These are phyloP conservation scores for Oreocharis arfaki DNA, from an alignment of 2,113 vertebrate species.

Conservation along the genomic window DNA sequence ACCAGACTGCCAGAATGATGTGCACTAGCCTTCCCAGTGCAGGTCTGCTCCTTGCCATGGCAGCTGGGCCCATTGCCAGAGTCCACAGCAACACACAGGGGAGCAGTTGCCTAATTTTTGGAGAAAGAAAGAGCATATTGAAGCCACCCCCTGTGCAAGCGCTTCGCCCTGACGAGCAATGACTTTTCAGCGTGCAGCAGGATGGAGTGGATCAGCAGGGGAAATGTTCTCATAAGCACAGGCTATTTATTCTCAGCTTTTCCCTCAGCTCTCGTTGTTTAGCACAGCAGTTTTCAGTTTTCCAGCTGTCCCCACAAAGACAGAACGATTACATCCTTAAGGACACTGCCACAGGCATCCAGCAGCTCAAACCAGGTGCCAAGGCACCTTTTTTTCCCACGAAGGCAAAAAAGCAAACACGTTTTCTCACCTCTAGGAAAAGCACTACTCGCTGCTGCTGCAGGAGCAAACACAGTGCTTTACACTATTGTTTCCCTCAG, in stretches of 20 bases:
- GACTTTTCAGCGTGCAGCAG: not conserved
- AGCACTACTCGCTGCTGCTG: not conserved
- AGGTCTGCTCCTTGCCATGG: not conserved
- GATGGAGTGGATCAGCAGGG: not conserved
- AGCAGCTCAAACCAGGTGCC: not conserved
- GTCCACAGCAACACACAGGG: not conserved
- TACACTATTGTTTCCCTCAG: not conserved
- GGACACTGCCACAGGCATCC: not conserved
- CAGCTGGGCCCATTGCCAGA: not conserved
- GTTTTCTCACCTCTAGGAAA: not conserved
- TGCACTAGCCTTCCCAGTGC: not conserved
- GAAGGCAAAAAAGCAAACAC: not conserved
- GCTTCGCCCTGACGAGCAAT: not conserved
- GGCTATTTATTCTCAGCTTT: not conserved
- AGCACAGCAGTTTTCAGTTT: not conserved
- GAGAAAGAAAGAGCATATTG: not conserved
- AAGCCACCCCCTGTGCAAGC: fast-evolving
- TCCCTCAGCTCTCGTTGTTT: fast-evolving
- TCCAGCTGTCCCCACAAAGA: not conserved
- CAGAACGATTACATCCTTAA: not conserved
- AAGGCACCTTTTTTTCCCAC: not conserved
- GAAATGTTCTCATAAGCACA: not conserved
- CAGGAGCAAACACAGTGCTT: not conserved
- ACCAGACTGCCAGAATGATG: not conserved
- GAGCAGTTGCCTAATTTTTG: not conserved